Base-by-base conservation (phyloP, 2,113 vertebrate genomes). In the Petaurus breviceps region DNA sequence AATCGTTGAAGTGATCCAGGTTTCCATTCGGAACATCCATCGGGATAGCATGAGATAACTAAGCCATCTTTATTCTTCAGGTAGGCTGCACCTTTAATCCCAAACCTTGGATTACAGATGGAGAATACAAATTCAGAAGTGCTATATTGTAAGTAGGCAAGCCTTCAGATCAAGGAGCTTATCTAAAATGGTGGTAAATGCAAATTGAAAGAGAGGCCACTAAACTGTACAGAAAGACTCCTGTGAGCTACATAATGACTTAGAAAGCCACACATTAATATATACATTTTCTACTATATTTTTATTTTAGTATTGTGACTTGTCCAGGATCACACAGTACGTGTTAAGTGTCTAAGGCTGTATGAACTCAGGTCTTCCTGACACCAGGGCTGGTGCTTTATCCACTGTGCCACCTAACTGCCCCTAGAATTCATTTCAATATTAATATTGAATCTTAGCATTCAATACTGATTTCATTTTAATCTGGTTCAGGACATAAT, bases 71-170 rank as follows among this genome's bases (percentile, higher is more conserved):
- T 99, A 94, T 99, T 99, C 98, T 98, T 99, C 97, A 99, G 51
- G 8, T 99, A 99, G 43, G 99, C 99, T 0, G 99, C 99, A 53
- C 99, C 99, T 98, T 99, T 99, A 94, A 99, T 98, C 14, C 99
- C 99, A 0, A 99, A 99, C 94, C 99, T 52, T 99, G 96, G 89
- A 89, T 91, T 7, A 84, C 51, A 24, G 51, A 53, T 50, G 19
- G n/a, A 92, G 93, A 95, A 93, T 50, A 92, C 95, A 97, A 97
- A 95, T 96, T n/a, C 52, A 96, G 77, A 95, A 52, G 49, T 90
- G 94, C 93, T 52, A 8, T 91, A 53, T 93, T 91, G 46, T 95
- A 28, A 94, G 46, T 90, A 25, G 92, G 43, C 68, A 96, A 91
- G 51, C 61, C 50, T 89, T 93, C 28, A 37, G 28, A 68, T 68